phyloP scores from a whole-genome alignment of 2,113 vertebrate genomes.

The Chaenogobius annularis region DNA sequence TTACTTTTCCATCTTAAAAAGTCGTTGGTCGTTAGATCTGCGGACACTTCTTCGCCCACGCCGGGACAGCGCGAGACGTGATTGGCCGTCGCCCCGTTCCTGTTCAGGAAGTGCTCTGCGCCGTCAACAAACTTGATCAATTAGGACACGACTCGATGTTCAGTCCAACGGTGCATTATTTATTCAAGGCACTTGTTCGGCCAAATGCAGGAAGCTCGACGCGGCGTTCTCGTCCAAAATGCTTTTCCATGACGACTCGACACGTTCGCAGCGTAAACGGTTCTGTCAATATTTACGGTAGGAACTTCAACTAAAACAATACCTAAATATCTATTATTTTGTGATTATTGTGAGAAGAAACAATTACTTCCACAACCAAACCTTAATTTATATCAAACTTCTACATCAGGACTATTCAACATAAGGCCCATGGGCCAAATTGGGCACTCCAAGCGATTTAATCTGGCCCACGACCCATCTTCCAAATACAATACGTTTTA shows the following conservation, averaged over 20 bases:
- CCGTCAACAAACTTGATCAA: constrained; percentile 45
- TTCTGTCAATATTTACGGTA: no score
- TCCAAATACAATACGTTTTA: no score
- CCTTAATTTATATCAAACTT: no score
- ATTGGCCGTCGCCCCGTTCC: constrained; percentile 49
- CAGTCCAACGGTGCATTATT: neutral
- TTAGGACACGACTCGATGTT: constrained; percentile 6
- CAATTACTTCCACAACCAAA: no score
- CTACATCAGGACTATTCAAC: no score
- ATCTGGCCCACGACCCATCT: no score
- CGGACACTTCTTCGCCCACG: constrained; percentile 12
- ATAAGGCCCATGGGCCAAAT: no score
- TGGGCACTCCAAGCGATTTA: no score
- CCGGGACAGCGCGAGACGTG: constrained; percentile 22
- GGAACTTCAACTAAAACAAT: no score
- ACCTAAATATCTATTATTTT: no score
- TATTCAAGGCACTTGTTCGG: neutral
- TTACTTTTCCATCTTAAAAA: neutral
- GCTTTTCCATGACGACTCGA: neutral
- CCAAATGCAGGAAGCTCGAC: neutral
- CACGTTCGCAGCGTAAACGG: no score
- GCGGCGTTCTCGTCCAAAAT: neutral
- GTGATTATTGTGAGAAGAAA: no score
- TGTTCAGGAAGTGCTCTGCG: constrained; percentile 43
- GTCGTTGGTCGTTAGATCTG: constrained; percentile 15